Percentiles rank a stretch among this genome's conserved stretches.
Conservation (phyloP, 2,797 vertebrate genomes). For the Epinephelus awoara region DNA sequence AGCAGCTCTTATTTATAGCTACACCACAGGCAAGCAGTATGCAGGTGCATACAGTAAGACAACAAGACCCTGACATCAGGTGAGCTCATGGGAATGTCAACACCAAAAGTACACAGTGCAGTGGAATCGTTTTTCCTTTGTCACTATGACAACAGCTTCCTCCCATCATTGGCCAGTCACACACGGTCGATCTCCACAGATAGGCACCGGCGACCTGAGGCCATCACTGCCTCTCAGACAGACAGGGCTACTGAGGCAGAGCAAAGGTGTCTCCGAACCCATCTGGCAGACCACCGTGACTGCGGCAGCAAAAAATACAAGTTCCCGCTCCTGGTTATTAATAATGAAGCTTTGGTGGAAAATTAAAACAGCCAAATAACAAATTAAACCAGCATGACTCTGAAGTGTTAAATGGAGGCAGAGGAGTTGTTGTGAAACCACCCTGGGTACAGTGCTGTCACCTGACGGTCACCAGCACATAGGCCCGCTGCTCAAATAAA, state of each 20-base stretch:
- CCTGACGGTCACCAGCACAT: conserved; percentile 24
- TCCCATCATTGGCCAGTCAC: conserved; percentile 8
- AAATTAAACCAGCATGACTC: conserved; percentile 37
- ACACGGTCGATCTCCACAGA: conserved; percentile 35
- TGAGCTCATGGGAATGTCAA: conserved; percentile 14
- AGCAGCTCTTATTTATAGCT: not conserved
- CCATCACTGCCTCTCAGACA: conserved; percentile 24
- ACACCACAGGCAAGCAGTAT: not conserved
- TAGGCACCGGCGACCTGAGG: conserved; percentile 25
- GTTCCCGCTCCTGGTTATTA: conserved; percentile 9
- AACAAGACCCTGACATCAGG: conserved; percentile 13
- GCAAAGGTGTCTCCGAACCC: conserved; percentile 44
- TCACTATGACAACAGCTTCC: conserved; percentile 71
- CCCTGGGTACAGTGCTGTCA: conserved; percentile 2
- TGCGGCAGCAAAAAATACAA: conserved; percentile 4
- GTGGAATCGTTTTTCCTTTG: conserved; percentile 41
- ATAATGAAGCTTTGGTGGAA: conserved; percentile 30
- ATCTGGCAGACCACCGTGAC: conserved; percentile 32
- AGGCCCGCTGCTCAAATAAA: conserved; percentile 34
- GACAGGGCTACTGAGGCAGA: conserved; percentile 26
- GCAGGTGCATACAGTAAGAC: not conserved
- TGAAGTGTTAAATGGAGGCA: conserved; percentile 48
- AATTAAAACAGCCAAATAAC: conserved; percentile 26
- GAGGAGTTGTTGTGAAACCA: conserved; percentile 39
- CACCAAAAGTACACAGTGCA: conserved; percentile 30